A percentile compares a stretch with the other conserved stretches of the same genome.
Evolutionary conservation across 92 coral and sea anemone species (phyloP).

Genomic region (Porites rus): DNA sequence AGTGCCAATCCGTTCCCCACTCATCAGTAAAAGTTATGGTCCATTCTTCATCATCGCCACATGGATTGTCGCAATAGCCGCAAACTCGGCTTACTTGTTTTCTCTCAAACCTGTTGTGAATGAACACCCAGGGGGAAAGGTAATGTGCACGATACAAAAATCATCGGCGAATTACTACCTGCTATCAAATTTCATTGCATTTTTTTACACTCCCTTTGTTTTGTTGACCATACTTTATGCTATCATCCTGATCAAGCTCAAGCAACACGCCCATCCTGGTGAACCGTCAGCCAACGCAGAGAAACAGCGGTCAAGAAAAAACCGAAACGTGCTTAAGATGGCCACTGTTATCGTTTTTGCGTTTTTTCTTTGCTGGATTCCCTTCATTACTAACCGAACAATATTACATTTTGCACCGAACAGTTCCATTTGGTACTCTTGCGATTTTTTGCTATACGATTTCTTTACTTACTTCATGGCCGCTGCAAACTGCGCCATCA

Average conservation of each 20-base stretch:
- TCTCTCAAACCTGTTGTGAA: not conserved
- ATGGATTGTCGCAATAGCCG: conserved; percentile 7
- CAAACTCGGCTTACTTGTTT: not conserved
- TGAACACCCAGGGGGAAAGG: not conserved
- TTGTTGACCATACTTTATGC: not conserved
- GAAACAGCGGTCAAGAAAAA: not conserved
- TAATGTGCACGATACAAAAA: too few species aligned
- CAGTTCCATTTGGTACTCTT: not conserved
- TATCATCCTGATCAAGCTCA: not conserved
- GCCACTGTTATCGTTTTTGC: not conserved
- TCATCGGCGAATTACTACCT: not conserved
- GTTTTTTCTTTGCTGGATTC: not conserved
- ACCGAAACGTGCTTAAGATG: conserved; percentile 1
- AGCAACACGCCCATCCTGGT: not conserved
- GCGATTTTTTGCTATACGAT: not conserved
- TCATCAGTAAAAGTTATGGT: not conserved
- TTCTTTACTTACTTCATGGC: conserved; percentile 26
- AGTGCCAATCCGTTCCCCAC: not conserved
- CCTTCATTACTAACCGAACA: not conserved
- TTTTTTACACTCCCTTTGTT: not conserved
- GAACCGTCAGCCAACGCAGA: not conserved
- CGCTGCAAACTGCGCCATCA: conserved; percentile 47
- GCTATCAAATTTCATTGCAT: not conserved
- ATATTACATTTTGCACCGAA: too few species aligned
- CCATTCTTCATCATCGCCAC: not conserved